These are phyloP conservation scores for Myrmecophaga tridactyla DNA, from an alignment of 2,113 vertebrate genomes.

Conservation along the genomic window DNA sequence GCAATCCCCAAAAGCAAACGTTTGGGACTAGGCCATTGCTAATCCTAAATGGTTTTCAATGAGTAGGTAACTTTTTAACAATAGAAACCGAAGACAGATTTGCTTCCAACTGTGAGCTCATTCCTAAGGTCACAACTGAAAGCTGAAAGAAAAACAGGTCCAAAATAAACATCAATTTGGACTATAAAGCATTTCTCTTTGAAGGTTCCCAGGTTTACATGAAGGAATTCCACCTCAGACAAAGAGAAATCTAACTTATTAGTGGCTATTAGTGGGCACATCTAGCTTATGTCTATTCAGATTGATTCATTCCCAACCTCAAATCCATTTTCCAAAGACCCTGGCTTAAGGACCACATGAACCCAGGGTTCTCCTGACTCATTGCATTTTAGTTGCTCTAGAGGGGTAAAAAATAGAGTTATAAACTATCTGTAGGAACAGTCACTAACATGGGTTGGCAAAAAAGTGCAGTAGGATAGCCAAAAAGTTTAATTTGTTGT, in stretches of 20 bases:
- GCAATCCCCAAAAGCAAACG: constrained; percentile 75
- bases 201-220: constrained; percentile 80
- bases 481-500: constrained; percentile 75
- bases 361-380: neutral
- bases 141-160: constrained; percentile 78
- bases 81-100: constrained; percentile 87
- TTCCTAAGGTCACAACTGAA: constrained; percentile 84
- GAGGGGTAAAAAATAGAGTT: neutral
- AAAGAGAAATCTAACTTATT: constrained; percentile 61
- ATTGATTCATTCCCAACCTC: constrained; percentile 21
- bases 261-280: constrained; percentile 24
- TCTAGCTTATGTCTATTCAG: constrained; percentile 21
- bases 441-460: constrained; percentile 47
- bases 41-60: constrained; percentile 78
- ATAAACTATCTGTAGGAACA: constrained; percentile 72
- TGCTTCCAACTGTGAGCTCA: constrained; percentile 88
- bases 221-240: constrained; percentile 77
- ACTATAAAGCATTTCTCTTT: constrained; percentile 81
- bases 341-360: constrained; percentile 21
- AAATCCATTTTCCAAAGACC: constrained; percentile 26
- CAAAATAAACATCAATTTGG: constrained; percentile 84
- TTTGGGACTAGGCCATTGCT: constrained; percentile 77
- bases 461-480: constrained; percentile 46
- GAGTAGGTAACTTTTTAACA: constrained; percentile 86
- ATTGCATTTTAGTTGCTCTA: constrained; percentile 46